Evolutionary conservation across 2,797 vertebrate genomes (phyloP).

Genomic region (Scleropages formosus): DNA sequence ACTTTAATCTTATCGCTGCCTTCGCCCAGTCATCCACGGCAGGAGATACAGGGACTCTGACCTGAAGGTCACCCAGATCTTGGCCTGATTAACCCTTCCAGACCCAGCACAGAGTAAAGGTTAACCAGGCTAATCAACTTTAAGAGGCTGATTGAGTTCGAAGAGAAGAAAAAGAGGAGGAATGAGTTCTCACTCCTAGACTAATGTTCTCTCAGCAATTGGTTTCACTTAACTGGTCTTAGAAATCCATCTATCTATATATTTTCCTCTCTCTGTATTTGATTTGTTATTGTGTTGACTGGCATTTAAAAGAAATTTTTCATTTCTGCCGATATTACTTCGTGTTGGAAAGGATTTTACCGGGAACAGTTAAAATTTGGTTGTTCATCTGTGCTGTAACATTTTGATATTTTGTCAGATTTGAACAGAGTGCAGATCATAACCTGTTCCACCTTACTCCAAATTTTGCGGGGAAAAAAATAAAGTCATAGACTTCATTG

Average conservation of each 20-base stretch:
- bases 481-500: no score
- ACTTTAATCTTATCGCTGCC: conserved; percentile 72
- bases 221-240: conserved; percentile 22
- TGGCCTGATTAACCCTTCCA: conserved; percentile 83
- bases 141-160: conserved; percentile 67
- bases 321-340: no score
- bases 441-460: no score
- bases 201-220: conserved; percentile 17
- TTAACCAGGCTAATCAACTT: conserved; percentile 79
- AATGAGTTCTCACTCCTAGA: conserved; percentile 40
- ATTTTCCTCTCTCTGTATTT: background rate
- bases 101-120: conserved; percentile 70
- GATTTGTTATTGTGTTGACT: background rate
- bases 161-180: conserved; percentile 49
- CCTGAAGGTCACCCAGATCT: conserved; percentile 72
- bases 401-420: no score
- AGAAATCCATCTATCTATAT: conserved; percentile 9
- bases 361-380: no score
- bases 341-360: no score
- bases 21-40: conserved; percentile 67
- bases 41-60: conserved; percentile 70
- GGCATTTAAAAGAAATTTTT: background rate
- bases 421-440: no score
- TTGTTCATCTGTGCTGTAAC: no score
- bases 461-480: no score